phyloP scores from a whole-genome alignment of 2,113 vertebrate species.

The Acrocephalus kingi region DNA sequence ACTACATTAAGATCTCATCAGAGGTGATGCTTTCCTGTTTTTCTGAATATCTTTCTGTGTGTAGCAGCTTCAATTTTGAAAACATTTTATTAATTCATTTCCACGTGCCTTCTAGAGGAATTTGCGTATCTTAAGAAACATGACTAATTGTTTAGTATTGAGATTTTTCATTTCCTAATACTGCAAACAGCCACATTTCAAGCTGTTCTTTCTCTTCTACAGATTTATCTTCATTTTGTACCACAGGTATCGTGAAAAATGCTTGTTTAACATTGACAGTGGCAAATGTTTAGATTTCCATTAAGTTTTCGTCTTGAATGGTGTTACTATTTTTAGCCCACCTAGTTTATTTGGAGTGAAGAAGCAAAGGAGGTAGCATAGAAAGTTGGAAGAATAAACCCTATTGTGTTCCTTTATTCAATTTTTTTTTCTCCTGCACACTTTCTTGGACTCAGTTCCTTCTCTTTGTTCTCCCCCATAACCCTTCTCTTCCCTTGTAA shows the following conservation, averaged over 20 bases:
- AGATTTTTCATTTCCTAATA: not conserved
- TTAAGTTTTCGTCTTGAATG: not conserved
- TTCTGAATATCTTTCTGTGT: not conserved
- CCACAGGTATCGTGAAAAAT: not conserved
- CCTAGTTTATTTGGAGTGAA: not conserved
- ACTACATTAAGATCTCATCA: not conserved
- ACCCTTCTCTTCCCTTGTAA: conserved; percentile 51
- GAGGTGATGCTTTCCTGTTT: not conserved
- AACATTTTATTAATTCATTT: not conserved
- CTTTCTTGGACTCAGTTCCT: conserved; percentile 29
- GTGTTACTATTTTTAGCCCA: conserved; percentile 10
- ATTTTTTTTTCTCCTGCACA: conserved; percentile 29
- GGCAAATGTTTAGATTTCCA: not conserved
- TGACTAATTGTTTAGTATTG: not conserved
- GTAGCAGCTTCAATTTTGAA: not conserved
- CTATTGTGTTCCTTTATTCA: conserved; percentile 11
- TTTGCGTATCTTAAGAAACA: not conserved
- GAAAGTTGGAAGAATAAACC: conserved; percentile 13
- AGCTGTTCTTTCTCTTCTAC: not conserved
- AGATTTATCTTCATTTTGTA: not conserved
- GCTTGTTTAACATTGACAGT: not conserved
- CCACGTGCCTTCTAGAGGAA: not conserved
- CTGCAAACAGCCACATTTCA: not conserved
- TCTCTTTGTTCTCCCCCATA: conserved; percentile 43
- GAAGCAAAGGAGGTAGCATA: not conserved